Evolutionary conservation across 1,140 invertebrate genomes (phyloP).

Genomic region (Pygmarrhopalites habei): DNA sequence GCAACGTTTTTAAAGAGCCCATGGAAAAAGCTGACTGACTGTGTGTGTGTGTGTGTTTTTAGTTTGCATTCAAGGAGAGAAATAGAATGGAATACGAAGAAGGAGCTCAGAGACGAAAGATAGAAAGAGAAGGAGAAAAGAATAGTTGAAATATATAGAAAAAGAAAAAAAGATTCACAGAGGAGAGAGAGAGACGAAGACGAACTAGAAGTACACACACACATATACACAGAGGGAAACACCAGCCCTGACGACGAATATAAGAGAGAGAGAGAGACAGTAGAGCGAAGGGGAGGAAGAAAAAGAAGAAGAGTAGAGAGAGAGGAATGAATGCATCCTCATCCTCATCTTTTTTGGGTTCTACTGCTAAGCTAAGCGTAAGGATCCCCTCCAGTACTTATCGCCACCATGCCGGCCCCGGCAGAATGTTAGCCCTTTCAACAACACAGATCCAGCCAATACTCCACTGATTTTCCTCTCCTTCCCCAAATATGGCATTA

Average conservation of each 20-base stretch:
- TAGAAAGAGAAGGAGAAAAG: too few species aligned
- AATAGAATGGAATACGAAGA: too few species aligned
- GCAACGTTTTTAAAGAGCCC: too few species aligned
- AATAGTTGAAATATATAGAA: too few species aligned
- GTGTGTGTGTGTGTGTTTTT: too few species aligned
- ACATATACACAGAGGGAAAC: too few species aligned
- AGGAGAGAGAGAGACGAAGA: not conserved
- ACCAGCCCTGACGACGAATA: not conserved
- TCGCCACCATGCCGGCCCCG: constrained; percentile 38
- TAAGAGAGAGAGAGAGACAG: not conserved
- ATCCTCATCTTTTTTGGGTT: constrained; percentile 22
- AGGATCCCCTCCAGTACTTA: constrained; percentile 38
- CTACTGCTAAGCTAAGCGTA: constrained; percentile 23
- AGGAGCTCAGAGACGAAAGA: too few species aligned
- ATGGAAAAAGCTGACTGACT: too few species aligned
- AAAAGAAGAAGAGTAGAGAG: not conserved
- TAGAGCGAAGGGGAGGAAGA: not conserved
- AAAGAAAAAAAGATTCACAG: not conserved
- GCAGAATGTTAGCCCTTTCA: constrained; percentile 40
- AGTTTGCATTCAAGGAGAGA: too few species aligned
- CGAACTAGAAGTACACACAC: not conserved
- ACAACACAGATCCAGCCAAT: constrained; percentile 39
- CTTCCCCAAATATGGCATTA: constrained; percentile 38
- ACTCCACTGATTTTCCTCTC: constrained; percentile 39
- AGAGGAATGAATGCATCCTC: constrained; percentile 20